Evolutionary conservation across 2,797 vertebrate species (phyloP), one percentile per base, ranked within the genome.

Genomic region (Oryzias dopingdopingensis): DNA sequence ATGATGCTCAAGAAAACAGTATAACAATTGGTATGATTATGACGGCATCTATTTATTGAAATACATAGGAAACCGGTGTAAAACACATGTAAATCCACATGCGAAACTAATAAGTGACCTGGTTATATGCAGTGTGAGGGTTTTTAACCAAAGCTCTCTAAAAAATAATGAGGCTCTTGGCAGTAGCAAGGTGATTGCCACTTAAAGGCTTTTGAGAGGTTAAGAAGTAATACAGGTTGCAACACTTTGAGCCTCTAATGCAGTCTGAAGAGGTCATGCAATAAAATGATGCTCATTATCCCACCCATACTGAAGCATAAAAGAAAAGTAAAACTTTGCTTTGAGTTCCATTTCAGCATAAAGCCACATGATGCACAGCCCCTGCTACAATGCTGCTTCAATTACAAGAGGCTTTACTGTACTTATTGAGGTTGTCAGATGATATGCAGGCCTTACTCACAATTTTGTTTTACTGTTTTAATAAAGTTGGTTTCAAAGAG

Each of bases 191-290:
- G 50, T 62, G 72, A 72, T 73, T 79, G 61, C 41, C 15, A 15
- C 22, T 78, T 32, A 75, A 79, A 70, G 56, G 73, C 59, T 79
- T 79, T 84, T 48, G 43, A 57, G 51, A 49, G 64, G 52, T 64
- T 51, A 60, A 53, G 43, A 50, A 32, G 49, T 61, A 56, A 17
- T 64, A 54, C 50, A 66, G 70, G 74, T 77, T 43, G 52, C 41
- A 43, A 40, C 20, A 42, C 71, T 68, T 67, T 70, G 26, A 65
- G 56, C 24, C 56, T 73, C 61, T 68, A 74, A 76, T 77, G 68
- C 61, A 65, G 55, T 65, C 56, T 72, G 59, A 70, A 76, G 74
- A 77, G 71, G 62, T 76, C 58, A 65, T 79, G 52, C 51, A 67
- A 67, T 70, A 46, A 65, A 79, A 74, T 55, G 54, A 43, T 65